Conservation (phyloP, 2,797 vertebrate species). For the Brachymystax lenok region DNA sequence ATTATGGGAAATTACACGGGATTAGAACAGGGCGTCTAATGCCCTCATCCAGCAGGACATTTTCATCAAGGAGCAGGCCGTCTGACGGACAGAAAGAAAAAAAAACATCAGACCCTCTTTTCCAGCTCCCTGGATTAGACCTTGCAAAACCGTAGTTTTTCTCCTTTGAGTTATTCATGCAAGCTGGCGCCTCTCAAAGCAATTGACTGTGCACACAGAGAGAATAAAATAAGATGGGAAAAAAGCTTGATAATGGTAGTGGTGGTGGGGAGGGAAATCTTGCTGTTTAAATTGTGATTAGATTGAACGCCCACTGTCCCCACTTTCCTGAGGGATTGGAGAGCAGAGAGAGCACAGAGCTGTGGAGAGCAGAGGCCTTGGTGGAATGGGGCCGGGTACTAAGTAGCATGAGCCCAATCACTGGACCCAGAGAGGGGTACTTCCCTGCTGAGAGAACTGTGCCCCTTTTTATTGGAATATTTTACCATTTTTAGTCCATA, state of each 20-base stretch:
- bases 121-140: conserved; percentile 58
- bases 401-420: conserved; percentile 25
- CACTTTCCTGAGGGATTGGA: background rate
- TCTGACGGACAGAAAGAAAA: conserved; percentile 57
- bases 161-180: conserved; percentile 48
- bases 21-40: conserved; percentile 76
- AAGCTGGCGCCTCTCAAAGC: conserved; percentile 49
- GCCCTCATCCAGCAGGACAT: conserved; percentile 74
- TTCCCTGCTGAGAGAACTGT: background rate
- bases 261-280: conserved; percentile 16
- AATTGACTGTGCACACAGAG: conserved; percentile 32
- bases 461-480: background rate
- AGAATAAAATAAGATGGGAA: conserved; percentile 20
- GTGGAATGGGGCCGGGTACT: conserved; percentile 1
- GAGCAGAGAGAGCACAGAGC: too few species aligned
- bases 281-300: conserved; percentile 49
- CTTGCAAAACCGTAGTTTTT: conserved; percentile 47
- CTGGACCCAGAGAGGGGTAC: background rate
- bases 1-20: conserved; percentile 82
- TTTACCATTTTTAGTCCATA: conserved; percentile 1
- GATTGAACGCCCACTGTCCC: conserved; percentile 12
- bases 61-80: conserved; percentile 74
- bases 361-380: conserved; percentile 5
- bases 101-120: conserved; percentile 55
- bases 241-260: conserved; percentile 8